phyloP scores from a whole-genome alignment of 2,797 vertebrate genomes.

The Fistularia commersonii region DNA sequence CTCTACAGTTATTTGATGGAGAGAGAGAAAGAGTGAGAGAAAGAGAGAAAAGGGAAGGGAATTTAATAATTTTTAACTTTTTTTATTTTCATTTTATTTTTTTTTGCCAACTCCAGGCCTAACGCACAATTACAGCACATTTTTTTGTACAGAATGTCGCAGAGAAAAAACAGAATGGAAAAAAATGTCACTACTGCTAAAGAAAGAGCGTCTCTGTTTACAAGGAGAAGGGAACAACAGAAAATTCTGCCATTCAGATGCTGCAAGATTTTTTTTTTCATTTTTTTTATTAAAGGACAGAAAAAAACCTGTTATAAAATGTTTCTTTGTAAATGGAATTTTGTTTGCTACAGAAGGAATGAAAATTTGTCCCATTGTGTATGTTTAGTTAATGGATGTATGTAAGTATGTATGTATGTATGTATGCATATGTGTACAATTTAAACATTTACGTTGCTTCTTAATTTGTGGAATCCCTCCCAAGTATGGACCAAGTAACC shows the following conservation, averaged over 20 bases:
- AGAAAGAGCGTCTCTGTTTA: slow-evolving; percentile 82
- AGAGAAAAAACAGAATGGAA: slow-evolving; percentile 81
- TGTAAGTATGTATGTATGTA: slow-evolving; percentile 56
- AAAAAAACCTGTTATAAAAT: slow-evolving; percentile 85
- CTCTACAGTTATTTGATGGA: slow-evolving; percentile 90
- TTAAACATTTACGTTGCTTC: slow-evolving; percentile 62
- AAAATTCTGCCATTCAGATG: slow-evolving; percentile 84
- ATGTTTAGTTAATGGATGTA: slow-evolving; percentile 52
- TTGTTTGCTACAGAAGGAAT: slow-evolving; percentile 85
- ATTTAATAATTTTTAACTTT: slow-evolving; percentile 72
- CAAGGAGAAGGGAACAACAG: slow-evolving; percentile 81
- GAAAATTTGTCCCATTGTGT: slow-evolving; percentile 75
- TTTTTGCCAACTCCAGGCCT: slow-evolving; percentile 94
- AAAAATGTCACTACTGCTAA: slow-evolving; percentile 88
- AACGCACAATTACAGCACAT: slow-evolving; percentile 93
- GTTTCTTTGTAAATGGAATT: slow-evolving; percentile 81
- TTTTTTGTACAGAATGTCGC: slow-evolving; percentile 90
- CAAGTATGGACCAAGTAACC: slow-evolving; percentile 70
- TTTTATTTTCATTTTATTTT: slow-evolving; percentile 70
- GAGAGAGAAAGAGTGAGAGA: slow-evolving; percentile 27
- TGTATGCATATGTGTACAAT: slow-evolving; percentile 62
- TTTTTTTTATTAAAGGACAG: slow-evolving; percentile 79
- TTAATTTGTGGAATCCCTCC: slow-evolving; percentile 69
- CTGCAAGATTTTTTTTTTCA: slow-evolving; percentile 74
- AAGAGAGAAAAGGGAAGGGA: slow-evolving; percentile 80